These are phyloP conservation scores for Athene cunicularia DNA, from an alignment of 2,113 vertebrate species.

Conservation along the genomic window DNA sequence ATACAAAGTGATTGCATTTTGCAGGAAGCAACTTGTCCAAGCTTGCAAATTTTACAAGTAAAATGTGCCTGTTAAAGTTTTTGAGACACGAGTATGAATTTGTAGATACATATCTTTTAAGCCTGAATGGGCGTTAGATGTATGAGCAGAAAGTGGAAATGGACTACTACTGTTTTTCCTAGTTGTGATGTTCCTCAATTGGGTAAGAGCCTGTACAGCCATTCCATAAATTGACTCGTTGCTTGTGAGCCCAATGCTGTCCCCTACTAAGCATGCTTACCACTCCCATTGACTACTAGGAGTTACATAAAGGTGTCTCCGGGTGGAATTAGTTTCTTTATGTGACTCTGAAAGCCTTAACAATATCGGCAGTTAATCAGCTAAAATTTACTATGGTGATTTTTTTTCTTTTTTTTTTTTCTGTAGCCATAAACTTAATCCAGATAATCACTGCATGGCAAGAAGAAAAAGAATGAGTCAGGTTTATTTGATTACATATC, in stretches of 20 bases:
- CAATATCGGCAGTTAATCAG: not conserved
- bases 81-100: not conserved
- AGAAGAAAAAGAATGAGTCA: not conserved
- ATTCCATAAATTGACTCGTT: not conserved
- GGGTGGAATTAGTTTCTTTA: not conserved
- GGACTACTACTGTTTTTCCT: not conserved
- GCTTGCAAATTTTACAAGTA: not conserved
- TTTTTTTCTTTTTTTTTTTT: not conserved
- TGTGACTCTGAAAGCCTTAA: not conserved
- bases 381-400: not conserved
- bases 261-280: not conserved
- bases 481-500: slow-evolving; percentile 30
- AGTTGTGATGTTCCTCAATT: not conserved
- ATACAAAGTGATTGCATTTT: not conserved
- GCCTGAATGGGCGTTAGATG: not conserved
- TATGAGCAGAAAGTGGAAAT: not conserved
- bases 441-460: not conserved
- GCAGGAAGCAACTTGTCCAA: slow-evolving; percentile 13
- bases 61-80: not conserved
- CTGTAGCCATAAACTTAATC: not conserved
- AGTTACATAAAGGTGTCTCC: not conserved
- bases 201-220: not conserved
- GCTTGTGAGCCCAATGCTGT: not conserved
- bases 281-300: not conserved
- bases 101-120: not conserved